phyloP scores from a whole-genome alignment of 2,113 vertebrate species.

The Cheirogaleus medius region DNA sequence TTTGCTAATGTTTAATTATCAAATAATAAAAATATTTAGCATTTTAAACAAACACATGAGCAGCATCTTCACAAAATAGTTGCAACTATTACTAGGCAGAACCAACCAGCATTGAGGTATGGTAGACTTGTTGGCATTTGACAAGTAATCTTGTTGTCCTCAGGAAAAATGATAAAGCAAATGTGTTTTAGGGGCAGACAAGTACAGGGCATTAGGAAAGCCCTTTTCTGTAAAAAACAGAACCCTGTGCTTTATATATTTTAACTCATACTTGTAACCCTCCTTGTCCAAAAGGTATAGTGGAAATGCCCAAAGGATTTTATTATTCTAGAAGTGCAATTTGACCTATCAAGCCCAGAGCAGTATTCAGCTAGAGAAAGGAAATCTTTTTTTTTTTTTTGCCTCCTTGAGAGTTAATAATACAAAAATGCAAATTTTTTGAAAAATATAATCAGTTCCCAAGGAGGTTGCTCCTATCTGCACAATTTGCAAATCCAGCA shows the following conservation, averaged over 20 bases:
- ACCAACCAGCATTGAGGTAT: not conserved
- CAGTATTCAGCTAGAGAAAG: not conserved
- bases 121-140: not conserved
- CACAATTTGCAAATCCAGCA: slow-evolving; percentile 57
- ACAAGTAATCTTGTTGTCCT: slow-evolving; percentile 42
- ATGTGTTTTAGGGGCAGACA: not conserved
- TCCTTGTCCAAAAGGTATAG: not conserved
- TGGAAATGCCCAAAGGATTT: not conserved
- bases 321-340: not conserved
- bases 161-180: slow-evolving; percentile 10
- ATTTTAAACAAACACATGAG: slow-evolving; percentile 74
- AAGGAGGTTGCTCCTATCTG: slow-evolving; percentile 36
- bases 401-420: slow-evolving; percentile 42
- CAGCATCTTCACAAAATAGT: slow-evolving; percentile 75
- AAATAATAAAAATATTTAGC: slow-evolving; percentile 58
- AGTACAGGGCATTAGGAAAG: not conserved
- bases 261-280: not conserved
- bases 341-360: slow-evolving; percentile 20
- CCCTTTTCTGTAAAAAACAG: not conserved
- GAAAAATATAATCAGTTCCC: slow-evolving; percentile 55
- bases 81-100: slow-evolving; percentile 69
- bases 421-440: slow-evolving; percentile 63
- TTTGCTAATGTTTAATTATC: slow-evolving; percentile 54
- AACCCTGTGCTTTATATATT: not conserved
- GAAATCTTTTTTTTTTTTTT: not conserved